A percentile compares a stretch with the other conserved stretches of the same genome.
phyloP scores from a whole-genome alignment of 2,888 invertebrate genomes.

The Scaptomyza flava region DNA sequence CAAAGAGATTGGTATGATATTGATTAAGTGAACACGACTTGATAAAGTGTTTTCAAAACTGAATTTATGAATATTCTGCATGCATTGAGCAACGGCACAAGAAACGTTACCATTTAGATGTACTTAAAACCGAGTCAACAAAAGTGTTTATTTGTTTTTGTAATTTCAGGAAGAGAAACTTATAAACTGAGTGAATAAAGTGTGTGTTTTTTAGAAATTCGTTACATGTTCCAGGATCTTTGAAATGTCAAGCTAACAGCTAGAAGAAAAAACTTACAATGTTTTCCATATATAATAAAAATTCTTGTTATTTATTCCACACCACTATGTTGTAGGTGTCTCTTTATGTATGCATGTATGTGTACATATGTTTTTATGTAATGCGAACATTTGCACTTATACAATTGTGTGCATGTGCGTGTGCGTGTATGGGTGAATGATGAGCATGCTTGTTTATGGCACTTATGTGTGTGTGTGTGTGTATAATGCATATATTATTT shows the following conservation, averaged over 20 bases:
- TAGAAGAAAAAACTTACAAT: no score
- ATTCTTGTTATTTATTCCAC: not conserved
- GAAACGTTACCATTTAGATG: no score
- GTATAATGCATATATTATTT: conserved; percentile 23
- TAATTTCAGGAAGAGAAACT: no score
- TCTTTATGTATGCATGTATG: not conserved
- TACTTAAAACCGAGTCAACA: no score
- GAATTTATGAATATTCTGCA: not conserved
- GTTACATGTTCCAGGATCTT: no score
- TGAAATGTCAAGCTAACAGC: no score
- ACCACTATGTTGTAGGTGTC: conserved; percentile 12
- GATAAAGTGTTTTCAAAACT: not conserved
- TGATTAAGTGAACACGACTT: not conserved
- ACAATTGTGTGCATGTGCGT: not conserved
- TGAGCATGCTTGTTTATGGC: not conserved
- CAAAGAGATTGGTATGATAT: not conserved
- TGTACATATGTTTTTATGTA: not conserved
- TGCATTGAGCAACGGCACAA: no score
- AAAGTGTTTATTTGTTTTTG: no score
- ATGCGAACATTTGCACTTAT: not conserved
- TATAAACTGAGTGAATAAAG: no score
- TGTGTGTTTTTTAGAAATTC: no score
- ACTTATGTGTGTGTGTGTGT: conserved; percentile 3
- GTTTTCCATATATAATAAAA: no score
- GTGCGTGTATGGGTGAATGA: not conserved